These are phyloP conservation scores for Hypercompe scribonia DNA, from an alignment of 2,888 invertebrate genomes.

Conservation along the genomic window DNA sequence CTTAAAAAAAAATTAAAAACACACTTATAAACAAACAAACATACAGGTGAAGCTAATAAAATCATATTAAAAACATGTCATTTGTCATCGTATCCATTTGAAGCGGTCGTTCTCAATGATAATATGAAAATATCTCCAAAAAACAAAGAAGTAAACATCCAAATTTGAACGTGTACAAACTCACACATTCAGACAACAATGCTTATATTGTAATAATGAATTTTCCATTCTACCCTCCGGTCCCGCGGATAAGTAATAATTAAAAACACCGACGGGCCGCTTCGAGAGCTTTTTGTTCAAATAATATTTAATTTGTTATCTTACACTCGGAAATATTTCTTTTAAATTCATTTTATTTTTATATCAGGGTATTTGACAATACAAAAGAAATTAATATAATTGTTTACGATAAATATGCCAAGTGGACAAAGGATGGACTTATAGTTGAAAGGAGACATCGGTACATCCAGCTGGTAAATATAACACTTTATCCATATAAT, in stretches of 20 bases:
- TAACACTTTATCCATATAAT: too few relatives aligned
- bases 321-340: background rate
- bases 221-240: slow-evolving; percentile 31
- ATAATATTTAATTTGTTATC: slow-evolving; percentile 20
- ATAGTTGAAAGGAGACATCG: background rate
- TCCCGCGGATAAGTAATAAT: slow-evolving; percentile 33
- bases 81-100: background rate
- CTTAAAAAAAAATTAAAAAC: too few relatives aligned
- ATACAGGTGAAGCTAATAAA: too few relatives aligned
- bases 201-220: slow-evolving; percentile 39
- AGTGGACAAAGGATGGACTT: background rate
- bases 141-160: background rate
- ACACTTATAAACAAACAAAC: too few relatives aligned
- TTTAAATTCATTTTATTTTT: background rate
- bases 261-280: slow-evolving; percentile 22
- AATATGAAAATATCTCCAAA: background rate
- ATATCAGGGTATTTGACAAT: background rate
- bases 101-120: background rate
- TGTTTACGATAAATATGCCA: background rate
- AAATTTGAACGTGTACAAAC: slow-evolving; percentile 1
- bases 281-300: slow-evolving; percentile 13
- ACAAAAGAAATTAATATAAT: background rate
- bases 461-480: too few relatives aligned
- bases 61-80: too few relatives aligned
- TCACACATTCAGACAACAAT: slow-evolving; percentile 19